Percentiles rank a stretch among this genome's conserved stretches.
Evolutionary conservation across 2,888 invertebrate genomes (phyloP).

Genomic region (Adineta ricciae): DNA sequence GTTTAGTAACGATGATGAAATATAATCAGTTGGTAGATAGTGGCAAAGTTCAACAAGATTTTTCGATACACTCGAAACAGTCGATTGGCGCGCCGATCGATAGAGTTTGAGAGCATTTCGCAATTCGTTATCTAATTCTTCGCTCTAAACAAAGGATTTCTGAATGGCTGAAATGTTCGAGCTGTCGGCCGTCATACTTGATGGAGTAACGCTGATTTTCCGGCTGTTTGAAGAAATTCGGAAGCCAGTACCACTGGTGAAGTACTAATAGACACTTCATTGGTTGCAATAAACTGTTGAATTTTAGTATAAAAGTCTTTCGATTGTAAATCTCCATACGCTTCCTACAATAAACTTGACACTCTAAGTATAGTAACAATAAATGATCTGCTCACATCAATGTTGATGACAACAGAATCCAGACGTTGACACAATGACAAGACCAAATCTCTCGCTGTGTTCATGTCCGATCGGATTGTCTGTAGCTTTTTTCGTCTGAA

Average conservation of each 20-base stretch:
- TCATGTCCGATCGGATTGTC: background rate
- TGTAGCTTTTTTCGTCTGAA: background rate
- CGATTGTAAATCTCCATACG: background rate
- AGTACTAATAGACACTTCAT: background rate
- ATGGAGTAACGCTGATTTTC: background rate
- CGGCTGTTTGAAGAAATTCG: background rate
- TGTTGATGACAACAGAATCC: background rate
- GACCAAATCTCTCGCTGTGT: background rate
- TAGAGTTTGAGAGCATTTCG: background rate
- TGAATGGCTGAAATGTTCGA: background rate
- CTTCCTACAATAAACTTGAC: background rate
- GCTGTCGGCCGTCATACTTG: background rate
- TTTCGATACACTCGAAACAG: background rate
- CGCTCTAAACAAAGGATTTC: background rate
- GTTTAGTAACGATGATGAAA: background rate
- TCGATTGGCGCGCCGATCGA: background rate
- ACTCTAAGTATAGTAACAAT: too few relatives aligned
- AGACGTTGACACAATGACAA: background rate
- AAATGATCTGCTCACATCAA: background rate
- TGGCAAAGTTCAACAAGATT: background rate
- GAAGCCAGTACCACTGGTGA: background rate
- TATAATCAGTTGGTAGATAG: background rate
- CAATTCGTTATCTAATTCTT: background rate
- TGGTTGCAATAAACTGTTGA: background rate
- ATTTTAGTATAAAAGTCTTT: background rate